Evolutionary conservation across 2,888 invertebrate genomes (phyloP), one percentile per base, ranked within the genome.

Genomic region (Entomobrya proxima): DNA sequence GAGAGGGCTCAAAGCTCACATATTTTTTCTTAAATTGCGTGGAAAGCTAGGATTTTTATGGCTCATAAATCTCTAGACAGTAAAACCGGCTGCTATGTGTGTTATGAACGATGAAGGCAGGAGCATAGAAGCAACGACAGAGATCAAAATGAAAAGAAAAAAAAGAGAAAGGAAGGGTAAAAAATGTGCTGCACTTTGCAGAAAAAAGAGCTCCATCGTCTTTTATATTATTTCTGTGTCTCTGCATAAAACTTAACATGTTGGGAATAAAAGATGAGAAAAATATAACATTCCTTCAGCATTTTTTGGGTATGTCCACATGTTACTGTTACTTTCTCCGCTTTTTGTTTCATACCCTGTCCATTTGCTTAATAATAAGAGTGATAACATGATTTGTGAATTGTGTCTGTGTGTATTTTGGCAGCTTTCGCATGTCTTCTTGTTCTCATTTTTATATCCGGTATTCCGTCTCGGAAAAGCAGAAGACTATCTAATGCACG

Each of bases 21-120:
- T 64, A 35, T 64, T 64, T 18, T 64, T 67, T 47, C 50, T 58
- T 80, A 52, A 80, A 80, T 80, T 58, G 80, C 72, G 44, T 55
- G 80, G 58, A 80, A 80, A 79, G 37, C 67, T 55, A 58, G 72
- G 44, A 72, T 72, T 80, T 80, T 80, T 80, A 80, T 80, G 80
- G 80, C 40, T 80, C 80, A 58, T 80, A 80, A 80, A 80, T 80
- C 80, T 72, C 80, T 40, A 67, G 64, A 52, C 67, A 52, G 47
- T 37, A 64, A 37, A 78, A 47, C 27, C 61, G 15, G 44, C 44
- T 44, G 9, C 44, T 44, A 9, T n/a, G 35, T 47, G 30, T 69
- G 74, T 50, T 74, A 74, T 69, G 50, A 47, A 50, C 30, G 44
- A 72, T 24, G 69, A 30, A 30, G 47, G 18, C 9, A 13, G 18